Evolutionary conservation across 2,113 vertebrate species (phyloP), one percentile per base, ranked within the genome.

Genomic region (Pygoscelis adeliae): DNA sequence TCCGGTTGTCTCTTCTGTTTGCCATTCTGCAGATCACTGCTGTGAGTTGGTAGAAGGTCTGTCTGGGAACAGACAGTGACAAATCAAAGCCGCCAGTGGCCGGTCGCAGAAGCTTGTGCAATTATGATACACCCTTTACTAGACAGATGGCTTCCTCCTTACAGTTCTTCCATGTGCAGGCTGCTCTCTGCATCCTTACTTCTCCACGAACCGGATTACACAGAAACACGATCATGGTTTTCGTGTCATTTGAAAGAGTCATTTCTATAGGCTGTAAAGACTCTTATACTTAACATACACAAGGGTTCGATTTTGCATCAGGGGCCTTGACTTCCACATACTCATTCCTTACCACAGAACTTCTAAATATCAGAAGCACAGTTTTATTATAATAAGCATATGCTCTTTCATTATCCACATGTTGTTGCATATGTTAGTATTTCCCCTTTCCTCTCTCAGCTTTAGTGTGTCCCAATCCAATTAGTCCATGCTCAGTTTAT

Each of bases 101-200:
- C 1, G 0, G 13, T 26, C 0, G 0, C 27, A 77, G 66, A 80
- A 66, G 46, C 15, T 29, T 9, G 10, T 66, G 36, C 46, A 66
- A 47, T 44, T 50, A 42, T 12, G 15, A 47, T 22, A 22, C 13
- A 55, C 7, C 29, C 6, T 47, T 74, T 67, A 7, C 17, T 30
- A 11, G 65, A 49, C 10, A 58, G 29, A 52, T 42, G 26, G 5
- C 10, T 38, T 6, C 14, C 11, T 73, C 59, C 21, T 40, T 42
- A 47, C 55, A 34, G 25, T 23, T 34, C 14, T 62, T 83, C 42
- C 13, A 25, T 11, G 23, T 46, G 46, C 40, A n/a, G 56, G 27
- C 36, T 80, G 56, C 30, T 70, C 18, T 76, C 56, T 34, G 16
- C 55, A 56, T 56, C 47, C 32, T 16, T 66, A 52, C 20, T 7